Conservation (phyloP, 2,888 invertebrate genomes). For the Icerya purchasi region DNA sequence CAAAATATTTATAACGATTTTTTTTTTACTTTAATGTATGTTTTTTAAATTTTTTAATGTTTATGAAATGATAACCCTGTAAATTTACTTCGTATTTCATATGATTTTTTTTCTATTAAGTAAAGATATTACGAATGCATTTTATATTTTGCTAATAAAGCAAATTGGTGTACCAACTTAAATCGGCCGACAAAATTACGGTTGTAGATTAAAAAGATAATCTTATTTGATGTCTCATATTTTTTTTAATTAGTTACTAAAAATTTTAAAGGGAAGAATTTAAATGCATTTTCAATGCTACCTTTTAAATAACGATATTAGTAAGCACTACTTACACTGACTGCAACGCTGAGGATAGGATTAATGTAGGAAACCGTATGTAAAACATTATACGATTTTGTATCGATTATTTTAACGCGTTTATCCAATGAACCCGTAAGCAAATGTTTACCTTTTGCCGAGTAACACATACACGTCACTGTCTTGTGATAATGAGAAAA, state of each 20-base stretch:
- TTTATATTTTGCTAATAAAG: too few relatives aligned
- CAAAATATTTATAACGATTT: too few relatives aligned
- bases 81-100: too few relatives aligned
- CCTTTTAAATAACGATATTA: not conserved
- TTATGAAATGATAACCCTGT: too few relatives aligned
- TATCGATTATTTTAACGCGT: constrained; percentile 81
- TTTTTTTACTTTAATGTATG: too few relatives aligned
- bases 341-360: constrained; percentile 65
- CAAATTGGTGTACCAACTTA: too few relatives aligned
- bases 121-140: too few relatives aligned
- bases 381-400: constrained; percentile 61
- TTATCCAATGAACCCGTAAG: constrained; percentile 80
- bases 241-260: not conserved
- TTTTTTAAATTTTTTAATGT: too few relatives aligned
- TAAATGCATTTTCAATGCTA: not conserved
- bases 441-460: constrained; percentile 57
- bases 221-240: not conserved
- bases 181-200: too few relatives aligned
- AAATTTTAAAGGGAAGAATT: not conserved
- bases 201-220: too few relatives aligned
- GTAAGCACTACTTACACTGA: constrained; percentile 30
- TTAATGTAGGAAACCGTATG: constrained; percentile 80
- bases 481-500: constrained; percentile 90
- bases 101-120: too few relatives aligned
- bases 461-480: constrained; percentile 64